A percentile compares a stretch with the other conserved stretches of the same genome.
phyloP scores from a whole-genome alignment of 2,797 vertebrate genomes.

The Karalla daura region DNA sequence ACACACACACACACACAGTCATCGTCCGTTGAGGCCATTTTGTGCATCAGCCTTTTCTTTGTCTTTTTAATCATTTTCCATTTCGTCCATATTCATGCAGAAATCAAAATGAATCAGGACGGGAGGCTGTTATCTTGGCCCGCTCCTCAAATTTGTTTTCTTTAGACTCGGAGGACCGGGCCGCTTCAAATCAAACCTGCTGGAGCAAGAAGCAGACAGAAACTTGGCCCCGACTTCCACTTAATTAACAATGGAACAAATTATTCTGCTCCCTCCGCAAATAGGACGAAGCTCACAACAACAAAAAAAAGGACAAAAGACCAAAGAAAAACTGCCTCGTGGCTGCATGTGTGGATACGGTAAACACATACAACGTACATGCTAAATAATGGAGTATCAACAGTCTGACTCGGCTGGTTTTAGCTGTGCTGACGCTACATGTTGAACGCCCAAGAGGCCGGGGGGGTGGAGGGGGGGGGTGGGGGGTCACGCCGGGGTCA shows the following conservation, averaged over 20 bases:
- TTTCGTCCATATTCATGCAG: neutral
- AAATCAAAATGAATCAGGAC: conserved; percentile 9
- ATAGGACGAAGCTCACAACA: conserved; percentile 6
- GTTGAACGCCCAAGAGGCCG: conserved; percentile 24
- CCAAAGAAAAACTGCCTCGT: neutral
- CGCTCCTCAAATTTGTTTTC: neutral
- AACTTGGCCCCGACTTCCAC: neutral
- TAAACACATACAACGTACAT: neutral
- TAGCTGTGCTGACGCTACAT: conserved; percentile 32
- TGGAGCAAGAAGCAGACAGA: neutral
- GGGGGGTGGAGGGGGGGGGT: no score
- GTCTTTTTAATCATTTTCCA: conserved; percentile 4
- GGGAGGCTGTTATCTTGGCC: neutral
- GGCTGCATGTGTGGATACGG: neutral
- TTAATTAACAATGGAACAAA: conserved; percentile 29
- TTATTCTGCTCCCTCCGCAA: neutral
- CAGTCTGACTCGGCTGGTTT: conserved; percentile 49
- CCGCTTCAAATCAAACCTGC: neutral
- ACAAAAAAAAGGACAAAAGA: conserved; percentile 3
- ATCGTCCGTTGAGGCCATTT: conserved; percentile 5
- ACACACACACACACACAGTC: neutral
- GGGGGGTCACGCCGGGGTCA: conserved; percentile 44
- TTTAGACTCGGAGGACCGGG: neutral
- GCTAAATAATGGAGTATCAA: neutral
- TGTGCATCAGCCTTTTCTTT: neutral